Conservation (phyloP, 2,113 vertebrate genomes). For the Grantiella picta region DNA sequence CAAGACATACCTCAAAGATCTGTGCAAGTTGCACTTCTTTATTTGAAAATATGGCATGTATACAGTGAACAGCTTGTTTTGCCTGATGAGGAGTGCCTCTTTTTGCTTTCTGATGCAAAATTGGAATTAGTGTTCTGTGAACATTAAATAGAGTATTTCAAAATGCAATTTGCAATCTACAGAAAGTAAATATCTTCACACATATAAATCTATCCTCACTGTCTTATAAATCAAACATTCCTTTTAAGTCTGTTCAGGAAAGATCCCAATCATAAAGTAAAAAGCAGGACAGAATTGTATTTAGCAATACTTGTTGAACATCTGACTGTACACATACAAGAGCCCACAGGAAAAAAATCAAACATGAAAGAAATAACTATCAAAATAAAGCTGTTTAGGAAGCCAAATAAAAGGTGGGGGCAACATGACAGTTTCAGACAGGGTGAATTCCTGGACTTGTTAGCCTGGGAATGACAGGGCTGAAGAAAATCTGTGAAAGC, state of each 20-base stretch:
- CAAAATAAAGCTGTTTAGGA: background rate
- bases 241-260: background rate
- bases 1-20: conserved; percentile 91
- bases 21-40: conserved; percentile 98
- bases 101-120: conserved; percentile 98
- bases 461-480: background rate
- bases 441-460: background rate
- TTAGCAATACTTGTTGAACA: background rate
- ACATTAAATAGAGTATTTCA: conserved; percentile 42
- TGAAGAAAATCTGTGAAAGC: background rate
- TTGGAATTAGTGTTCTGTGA: conserved; percentile 92
- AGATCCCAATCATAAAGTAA: background rate
- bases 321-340: background rate
- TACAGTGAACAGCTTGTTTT: conserved; percentile 98
- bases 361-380: background rate
- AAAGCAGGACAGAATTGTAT: background rate
- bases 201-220: background rate
- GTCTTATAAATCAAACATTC: background rate
- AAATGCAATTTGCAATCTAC: background rate
- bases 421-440: background rate
- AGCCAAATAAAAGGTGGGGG: background rate
- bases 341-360: background rate
- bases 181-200: background rate
- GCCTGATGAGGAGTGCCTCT: conserved; percentile 97
- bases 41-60: conserved; percentile 98